Evolutionary conservation across 2,797 vertebrate genomes (phyloP), one percentile per base, ranked within the genome.

Genomic region (Pseudochirops corinnae): DNA sequence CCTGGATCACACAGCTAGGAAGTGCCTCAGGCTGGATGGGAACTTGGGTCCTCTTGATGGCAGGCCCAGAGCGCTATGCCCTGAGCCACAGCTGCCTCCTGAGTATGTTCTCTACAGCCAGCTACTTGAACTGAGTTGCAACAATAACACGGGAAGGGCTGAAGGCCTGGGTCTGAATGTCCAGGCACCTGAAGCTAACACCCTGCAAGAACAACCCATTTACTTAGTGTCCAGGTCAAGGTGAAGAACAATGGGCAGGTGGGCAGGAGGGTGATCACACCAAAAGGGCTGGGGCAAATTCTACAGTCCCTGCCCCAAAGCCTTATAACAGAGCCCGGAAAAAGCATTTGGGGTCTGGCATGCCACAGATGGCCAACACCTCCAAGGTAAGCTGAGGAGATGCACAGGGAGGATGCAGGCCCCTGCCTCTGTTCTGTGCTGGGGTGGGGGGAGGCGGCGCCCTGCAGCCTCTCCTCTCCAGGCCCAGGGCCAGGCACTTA

Each of bases 401-500:
- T 5, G 56, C 31, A 46, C 90, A 56, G 0, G 21, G 46, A 91
- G 31, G 24, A 55, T 74, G 29, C 58, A 60, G 9, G 6, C 14
- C 16, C 62, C 5, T 1, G 13, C n/a, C 62, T 67, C 13, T n/a
- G 31, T 13, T 1, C 4, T 62, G 2, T 62, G 87, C 50, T 0
- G 1, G 0, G 39, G 39, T 6, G 0, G 39, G 82, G 16, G 82
- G 24, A 39, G 82, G 82, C 0, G 21, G 18, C 1, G 24, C 5
- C 2, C 12, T 33, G 29, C 12, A 62, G 58, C 28, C 29, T 58
- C 26, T 58, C 57, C 26, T 58, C 26, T 57, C 24, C 7, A 28
- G 26, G 57, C 26, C 58, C 29, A 60, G 0, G 2, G 67, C n/a
- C 0, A 0, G 18, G 67, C n/a, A 82, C 0, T 95, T 97, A 99